These are phyloP conservation scores for Psilopsiagon aymara DNA, from an alignment of 2,113 vertebrate genomes.

Conservation along the genomic window DNA sequence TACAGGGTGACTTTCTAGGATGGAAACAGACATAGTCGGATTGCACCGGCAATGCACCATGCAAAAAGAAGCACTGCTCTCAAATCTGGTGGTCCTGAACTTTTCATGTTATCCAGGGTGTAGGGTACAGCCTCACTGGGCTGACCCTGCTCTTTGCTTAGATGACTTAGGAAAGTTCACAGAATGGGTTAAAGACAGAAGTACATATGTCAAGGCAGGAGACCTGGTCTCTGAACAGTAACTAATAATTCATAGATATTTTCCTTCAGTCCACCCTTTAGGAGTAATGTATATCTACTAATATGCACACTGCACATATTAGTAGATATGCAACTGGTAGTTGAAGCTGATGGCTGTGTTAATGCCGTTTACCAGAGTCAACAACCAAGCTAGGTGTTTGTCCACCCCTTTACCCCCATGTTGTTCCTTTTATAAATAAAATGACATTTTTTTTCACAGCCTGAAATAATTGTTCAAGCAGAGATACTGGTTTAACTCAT, in stretches of 20 bases:
- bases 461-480: conserved; percentile 78
- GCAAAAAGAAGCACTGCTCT: background rate
- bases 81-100: background rate
- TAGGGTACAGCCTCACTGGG: background rate
- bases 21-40: background rate
- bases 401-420: background rate
- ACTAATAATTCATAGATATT: background rate
- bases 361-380: conserved; percentile 36
- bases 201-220: background rate
- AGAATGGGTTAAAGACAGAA: background rate
- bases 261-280: background rate
- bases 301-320: background rate
- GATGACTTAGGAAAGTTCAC: background rate
- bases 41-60: background rate
- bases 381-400: conserved; percentile 47
- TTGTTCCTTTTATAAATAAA: conserved; percentile 53
- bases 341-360: conserved; percentile 1
- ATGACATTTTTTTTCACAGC: conserved; percentile 72
- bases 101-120: rapidly evolving
- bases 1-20: background rate
- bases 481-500: conserved; percentile 83
- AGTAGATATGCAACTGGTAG: background rate
- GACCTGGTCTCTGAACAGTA: background rate
- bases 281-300: background rate
- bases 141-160: rapidly evolving